Conservation (phyloP, 2,888 invertebrate genomes). For the Amphipyra tragopoginis region DNA sequence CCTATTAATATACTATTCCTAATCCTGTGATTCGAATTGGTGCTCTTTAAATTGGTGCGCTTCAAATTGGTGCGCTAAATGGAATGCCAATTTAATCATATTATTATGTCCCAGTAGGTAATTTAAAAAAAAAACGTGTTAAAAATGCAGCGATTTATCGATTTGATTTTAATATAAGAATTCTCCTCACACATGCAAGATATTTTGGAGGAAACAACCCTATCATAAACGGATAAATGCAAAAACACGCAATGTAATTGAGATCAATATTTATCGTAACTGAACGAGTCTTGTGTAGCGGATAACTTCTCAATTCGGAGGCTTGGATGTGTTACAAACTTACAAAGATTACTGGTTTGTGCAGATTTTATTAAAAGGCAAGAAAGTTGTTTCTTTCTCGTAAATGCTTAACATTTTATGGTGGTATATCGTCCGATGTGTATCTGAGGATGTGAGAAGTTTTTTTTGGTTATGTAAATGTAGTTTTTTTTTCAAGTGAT, state of each 20-base stretch:
- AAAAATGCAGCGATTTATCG: too few species aligned
- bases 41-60: too few species aligned
- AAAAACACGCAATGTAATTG: slow-evolving; percentile 40
- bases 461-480: slow-evolving; percentile 17
- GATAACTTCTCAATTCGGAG: slow-evolving; percentile 40
- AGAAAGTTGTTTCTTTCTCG: slow-evolving; percentile 21
- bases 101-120: too few species aligned
- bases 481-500: background rate
- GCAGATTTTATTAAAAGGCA: slow-evolving; percentile 6
- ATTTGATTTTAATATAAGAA: too few species aligned
- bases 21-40: too few species aligned
- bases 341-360: slow-evolving; percentile 12
- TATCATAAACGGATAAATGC: slow-evolving; percentile 33
- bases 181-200: too few species aligned
- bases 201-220: slow-evolving; percentile 23
- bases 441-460: background rate
- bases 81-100: too few species aligned
- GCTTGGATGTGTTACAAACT: slow-evolving; percentile 20
- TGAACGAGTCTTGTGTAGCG: slow-evolving; percentile 36
- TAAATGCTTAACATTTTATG: background rate
- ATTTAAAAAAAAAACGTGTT: background rate
- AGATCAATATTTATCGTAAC: slow-evolving; percentile 40
- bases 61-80: too few species aligned
- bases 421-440: background rate
- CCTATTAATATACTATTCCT: too few species aligned